phyloP scores from a whole-genome alignment of 2,797 vertebrate genomes.

The Gephyroberyx darwinii region DNA sequence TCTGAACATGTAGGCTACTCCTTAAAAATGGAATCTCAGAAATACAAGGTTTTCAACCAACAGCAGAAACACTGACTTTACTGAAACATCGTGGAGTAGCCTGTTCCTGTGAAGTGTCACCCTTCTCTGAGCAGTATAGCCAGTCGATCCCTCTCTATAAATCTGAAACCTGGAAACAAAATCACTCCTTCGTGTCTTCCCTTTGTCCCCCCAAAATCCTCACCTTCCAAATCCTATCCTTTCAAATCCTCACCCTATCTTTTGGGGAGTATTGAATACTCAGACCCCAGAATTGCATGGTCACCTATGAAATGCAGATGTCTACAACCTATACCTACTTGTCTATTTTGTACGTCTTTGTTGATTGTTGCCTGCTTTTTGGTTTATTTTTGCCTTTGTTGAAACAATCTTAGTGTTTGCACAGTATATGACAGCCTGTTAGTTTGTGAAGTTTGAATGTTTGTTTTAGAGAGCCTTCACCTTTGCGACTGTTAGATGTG shows the following conservation, averaged over 20 bases:
- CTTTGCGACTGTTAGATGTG: constrained; percentile 9
- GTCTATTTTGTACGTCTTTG: constrained; percentile 78
- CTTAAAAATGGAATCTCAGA: background rate
- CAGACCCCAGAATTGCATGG: constrained; percentile 68
- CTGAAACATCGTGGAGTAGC: constrained; percentile 57
- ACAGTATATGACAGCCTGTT: constrained; percentile 27
- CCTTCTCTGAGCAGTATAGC: constrained; percentile 70
- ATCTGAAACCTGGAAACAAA: constrained; percentile 60
- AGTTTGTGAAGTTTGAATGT: constrained; percentile 39
- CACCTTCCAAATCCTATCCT: constrained; percentile 66
- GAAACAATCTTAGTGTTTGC: constrained; percentile 31
- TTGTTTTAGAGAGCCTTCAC: constrained; percentile 57
- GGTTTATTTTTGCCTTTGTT: constrained; percentile 30
- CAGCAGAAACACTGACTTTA: background rate
- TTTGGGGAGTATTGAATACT: constrained; percentile 43
- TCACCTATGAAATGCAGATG: constrained; percentile 93
- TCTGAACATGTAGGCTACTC: background rate
- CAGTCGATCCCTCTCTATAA: constrained; percentile 76
- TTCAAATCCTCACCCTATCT: constrained; percentile 61
- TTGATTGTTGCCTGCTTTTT: constrained; percentile 69
- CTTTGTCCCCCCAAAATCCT: constrained; percentile 61
- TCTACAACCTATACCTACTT: constrained; percentile 82
- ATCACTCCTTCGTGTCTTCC: constrained; percentile 61
- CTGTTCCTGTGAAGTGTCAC: constrained; percentile 68
- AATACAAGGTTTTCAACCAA: constrained; percentile 13